Percentiles rank a stretch among this genome's conserved stretches.
Conservation (phyloP, 2,113 vertebrate species). For the Burhinus oedicnemus region DNA sequence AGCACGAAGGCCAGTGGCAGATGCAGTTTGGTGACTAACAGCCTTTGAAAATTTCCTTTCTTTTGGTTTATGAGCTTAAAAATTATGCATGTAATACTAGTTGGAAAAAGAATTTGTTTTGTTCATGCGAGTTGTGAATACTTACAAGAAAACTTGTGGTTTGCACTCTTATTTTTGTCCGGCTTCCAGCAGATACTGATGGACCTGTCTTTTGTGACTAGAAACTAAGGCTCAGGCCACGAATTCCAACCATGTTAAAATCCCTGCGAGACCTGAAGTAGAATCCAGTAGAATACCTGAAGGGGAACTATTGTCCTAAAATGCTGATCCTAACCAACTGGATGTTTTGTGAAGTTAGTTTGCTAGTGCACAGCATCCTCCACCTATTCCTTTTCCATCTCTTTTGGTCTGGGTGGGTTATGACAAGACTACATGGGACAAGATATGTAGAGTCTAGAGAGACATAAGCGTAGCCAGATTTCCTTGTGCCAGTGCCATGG, state of each 20-base stretch:
- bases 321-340: not conserved
- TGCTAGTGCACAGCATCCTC: not conserved
- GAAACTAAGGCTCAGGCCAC: not conserved
- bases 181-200: not conserved
- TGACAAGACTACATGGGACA: fast-evolving
- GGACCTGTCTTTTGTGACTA: not conserved
- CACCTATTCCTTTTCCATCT: not conserved
- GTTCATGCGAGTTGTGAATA: not conserved
- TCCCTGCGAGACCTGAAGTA: not conserved
- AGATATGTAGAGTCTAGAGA: not conserved
- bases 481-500: not conserved
- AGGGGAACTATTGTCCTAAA: not conserved
- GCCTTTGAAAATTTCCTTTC: not conserved
- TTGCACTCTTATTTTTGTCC: not conserved
- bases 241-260: not conserved
- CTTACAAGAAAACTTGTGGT: not conserved
- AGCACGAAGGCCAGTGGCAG: not conserved
- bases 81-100: not conserved
- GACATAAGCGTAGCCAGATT: not conserved
- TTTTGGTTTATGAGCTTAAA: not conserved
- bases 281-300: not conserved
- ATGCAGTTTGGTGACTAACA: not conserved
- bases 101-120: not conserved
- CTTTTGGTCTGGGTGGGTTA: not conserved
- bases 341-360: not conserved